Conservation (phyloP, 2,888 invertebrate genomes). For the Nomada hirtipes region DNA sequence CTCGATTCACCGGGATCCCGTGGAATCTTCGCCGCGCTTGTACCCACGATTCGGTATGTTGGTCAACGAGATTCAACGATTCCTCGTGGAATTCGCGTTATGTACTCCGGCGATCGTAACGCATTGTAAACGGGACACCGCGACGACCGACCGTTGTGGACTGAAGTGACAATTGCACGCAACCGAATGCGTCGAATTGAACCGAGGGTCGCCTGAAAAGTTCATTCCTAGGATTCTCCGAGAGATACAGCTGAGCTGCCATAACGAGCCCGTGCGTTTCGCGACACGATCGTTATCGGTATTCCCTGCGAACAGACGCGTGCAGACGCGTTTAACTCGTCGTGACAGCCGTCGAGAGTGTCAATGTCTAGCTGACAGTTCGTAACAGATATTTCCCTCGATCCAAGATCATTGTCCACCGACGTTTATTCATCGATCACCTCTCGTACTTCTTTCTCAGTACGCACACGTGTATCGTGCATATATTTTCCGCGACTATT, state of each 20-base stretch:
- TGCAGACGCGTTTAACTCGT: background rate
- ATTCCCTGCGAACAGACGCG: background rate
- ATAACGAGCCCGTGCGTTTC: constrained; percentile 31
- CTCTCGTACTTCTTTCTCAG: background rate
- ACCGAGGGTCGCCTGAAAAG: constrained; percentile 21
- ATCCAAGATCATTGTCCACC: background rate
- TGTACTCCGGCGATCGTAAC: background rate
- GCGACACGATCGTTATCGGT: constrained; percentile 37
- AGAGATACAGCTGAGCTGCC: constrained; percentile 7
- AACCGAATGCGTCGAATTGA: constrained; percentile 5
- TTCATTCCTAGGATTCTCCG: constrained; percentile 32
- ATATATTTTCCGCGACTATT: too few species aligned
- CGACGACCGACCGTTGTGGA: background rate
- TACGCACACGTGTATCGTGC: background rate
- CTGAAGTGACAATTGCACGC: constrained; percentile 37
- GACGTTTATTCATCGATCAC: background rate
- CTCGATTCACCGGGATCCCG: background rate
- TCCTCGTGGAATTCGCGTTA: constrained; percentile 12
- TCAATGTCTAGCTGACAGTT: constrained; percentile 1
- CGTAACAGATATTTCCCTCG: constrained; percentile 20
- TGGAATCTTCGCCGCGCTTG: background rate
- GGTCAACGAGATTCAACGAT: constrained; percentile 34
- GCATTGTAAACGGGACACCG: background rate
- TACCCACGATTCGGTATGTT: background rate
- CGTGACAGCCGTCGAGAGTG: constrained; percentile 10